Evolutionary conservation across 2,113 vertebrate species (phyloP).

Genomic region (Eidolon helvum): DNA sequence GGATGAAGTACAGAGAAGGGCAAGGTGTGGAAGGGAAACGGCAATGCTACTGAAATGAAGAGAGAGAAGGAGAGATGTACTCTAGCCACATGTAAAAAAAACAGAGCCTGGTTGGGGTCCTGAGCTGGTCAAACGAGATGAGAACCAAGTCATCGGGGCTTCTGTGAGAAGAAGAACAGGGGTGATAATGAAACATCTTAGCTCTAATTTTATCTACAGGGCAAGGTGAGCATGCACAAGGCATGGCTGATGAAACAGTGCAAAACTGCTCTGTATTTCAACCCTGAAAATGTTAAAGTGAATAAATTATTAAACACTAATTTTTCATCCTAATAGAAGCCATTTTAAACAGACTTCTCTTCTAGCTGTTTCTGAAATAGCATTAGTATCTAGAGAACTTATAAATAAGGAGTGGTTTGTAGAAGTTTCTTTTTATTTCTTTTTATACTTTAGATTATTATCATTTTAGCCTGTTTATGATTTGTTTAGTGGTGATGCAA

Average conservation of each 20-base stretch:
- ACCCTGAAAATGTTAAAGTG: background rate
- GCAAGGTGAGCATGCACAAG: background rate
- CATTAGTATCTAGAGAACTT: background rate
- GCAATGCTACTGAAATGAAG: background rate
- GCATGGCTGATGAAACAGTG: background rate
- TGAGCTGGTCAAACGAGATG: background rate
- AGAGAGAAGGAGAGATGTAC: rapidly evolving
- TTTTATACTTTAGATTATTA: background rate
- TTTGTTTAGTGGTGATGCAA: background rate
- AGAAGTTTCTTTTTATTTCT: background rate
- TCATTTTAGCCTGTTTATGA: background rate
- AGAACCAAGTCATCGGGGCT: background rate
- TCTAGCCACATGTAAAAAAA: background rate
- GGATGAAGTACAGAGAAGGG: background rate
- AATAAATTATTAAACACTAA: constrained; percentile 58
- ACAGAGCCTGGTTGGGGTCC: background rate
- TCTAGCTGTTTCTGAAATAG: constrained; percentile 30
- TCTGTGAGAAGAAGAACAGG: background rate
- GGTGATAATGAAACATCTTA: too few species aligned
- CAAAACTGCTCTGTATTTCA: background rate
- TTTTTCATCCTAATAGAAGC: background rate
- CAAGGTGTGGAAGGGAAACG: background rate
- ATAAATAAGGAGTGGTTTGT: background rate
- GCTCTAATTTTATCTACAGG: background rate
- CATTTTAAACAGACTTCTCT: constrained; percentile 21